These are phyloP conservation scores for Melanostigma gelatinosum DNA, from an alignment of 2,113 vertebrate genomes.

Conservation along the genomic window DNA sequence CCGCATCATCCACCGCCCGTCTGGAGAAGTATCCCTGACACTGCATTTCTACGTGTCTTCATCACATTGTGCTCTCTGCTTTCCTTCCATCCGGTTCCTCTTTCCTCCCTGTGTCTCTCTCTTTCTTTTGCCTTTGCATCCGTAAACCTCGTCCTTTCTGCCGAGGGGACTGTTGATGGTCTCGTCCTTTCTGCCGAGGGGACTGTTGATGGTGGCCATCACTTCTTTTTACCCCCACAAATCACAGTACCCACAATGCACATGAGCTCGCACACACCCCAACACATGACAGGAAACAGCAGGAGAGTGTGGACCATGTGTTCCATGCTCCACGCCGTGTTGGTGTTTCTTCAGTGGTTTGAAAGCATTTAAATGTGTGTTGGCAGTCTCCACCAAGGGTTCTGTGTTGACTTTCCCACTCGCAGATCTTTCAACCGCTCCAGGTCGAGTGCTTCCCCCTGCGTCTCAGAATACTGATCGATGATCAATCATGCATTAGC, in stretches of 20 bases:
- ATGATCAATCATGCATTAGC: constrained; percentile 61
- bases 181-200: not conserved
- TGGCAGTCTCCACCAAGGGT: not conserved
- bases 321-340: not conserved
- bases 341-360: not conserved
- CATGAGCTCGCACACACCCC: not conserved
- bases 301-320: not conserved
- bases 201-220: not conserved
- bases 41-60: constrained; percentile 6
- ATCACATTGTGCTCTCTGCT: not conserved
- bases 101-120: not conserved
- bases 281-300: no score
- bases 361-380: not conserved
- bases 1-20: not conserved
- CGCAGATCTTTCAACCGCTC: constrained; percentile 41
- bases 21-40: not conserved
- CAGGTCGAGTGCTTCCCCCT: not conserved
- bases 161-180: not conserved
- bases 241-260: not conserved
- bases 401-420: constrained; percentile 3
- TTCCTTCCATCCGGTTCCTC: not conserved
- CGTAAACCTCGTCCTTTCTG: not conserved
- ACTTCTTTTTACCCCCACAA: not conserved
- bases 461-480: constrained; percentile 45
- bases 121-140: no score